These are phyloP conservation scores for Rhynchotus rufescens DNA, from an alignment of 2,797 vertebrate species.

Conservation along the genomic window DNA sequence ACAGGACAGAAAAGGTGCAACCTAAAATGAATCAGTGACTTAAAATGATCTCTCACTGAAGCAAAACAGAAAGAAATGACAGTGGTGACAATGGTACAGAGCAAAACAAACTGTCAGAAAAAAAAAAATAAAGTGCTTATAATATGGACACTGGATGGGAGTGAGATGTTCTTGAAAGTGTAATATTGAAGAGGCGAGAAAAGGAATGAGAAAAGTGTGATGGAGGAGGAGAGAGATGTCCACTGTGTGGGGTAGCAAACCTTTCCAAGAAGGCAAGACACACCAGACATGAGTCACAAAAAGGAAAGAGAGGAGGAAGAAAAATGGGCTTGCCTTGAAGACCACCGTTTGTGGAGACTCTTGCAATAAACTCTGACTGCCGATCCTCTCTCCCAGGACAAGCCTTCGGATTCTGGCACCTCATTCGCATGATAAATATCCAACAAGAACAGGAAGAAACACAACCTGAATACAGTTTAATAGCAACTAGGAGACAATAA, in stretches of 20 bases:
- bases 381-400: slow-evolving; percentile 33
- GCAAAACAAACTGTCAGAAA: neutral
- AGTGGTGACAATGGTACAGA: neutral
- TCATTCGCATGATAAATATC: slow-evolving; percentile 54
- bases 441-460: slow-evolving; percentile 43
- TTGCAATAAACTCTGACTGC: neutral
- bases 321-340: neutral
- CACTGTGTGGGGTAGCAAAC: neutral
- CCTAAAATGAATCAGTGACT: neutral
- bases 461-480: neutral
- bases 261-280: neutral
- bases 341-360: neutral
- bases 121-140: neutral
- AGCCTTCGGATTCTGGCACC: slow-evolving; percentile 44
- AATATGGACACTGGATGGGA: neutral
- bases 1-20: neutral
- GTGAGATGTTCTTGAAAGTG: neutral
- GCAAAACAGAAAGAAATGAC: neutral
- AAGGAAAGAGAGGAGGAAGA: slow-evolving; percentile 6
- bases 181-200: neutral
- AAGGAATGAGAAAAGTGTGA: neutral
- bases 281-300: slow-evolving; percentile 30
- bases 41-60: neutral
- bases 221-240: neutral
- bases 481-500: slow-evolving; percentile 30